Evolutionary conservation across 2,797 vertebrate species (phyloP).

Genomic region (Lepilemur ruficaudatus): DNA sequence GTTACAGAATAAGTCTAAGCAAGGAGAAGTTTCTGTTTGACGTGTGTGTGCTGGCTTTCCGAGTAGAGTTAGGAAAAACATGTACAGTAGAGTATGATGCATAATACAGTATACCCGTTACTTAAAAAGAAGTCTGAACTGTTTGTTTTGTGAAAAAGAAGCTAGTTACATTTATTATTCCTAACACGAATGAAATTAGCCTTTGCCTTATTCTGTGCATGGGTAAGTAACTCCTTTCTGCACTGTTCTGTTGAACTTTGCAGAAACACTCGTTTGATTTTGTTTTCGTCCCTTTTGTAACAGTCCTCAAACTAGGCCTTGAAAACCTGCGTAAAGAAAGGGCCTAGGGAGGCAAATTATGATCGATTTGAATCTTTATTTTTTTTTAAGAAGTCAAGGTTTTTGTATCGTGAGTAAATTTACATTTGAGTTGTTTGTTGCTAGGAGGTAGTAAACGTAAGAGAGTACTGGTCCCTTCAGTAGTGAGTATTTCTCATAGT

Average conservation of each 20-base stretch:
- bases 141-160: constrained; percentile 89
- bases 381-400: constrained; percentile 84
- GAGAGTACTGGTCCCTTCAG: constrained; percentile 77
- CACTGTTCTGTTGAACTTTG: constrained; percentile 86
- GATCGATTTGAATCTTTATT: constrained; percentile 80
- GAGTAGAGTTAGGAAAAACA: constrained; percentile 87
- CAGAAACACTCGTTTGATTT: constrained; percentile 80
- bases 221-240: constrained; percentile 91
- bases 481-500: constrained; percentile 86
- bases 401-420: constrained; percentile 85
- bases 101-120: constrained; percentile 84
- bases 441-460: constrained; percentile 83
- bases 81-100: constrained; percentile 84
- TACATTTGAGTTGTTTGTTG: constrained; percentile 83
- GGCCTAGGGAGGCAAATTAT: constrained; percentile 78
- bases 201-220: constrained; percentile 95
- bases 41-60: constrained; percentile 84
- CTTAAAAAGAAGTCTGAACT: constrained; percentile 85
- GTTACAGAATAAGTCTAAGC: constrained; percentile 76
- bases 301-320: constrained; percentile 80
- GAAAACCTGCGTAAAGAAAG: constrained; percentile 72
- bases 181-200: constrained; percentile 89
- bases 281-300: constrained; percentile 82
- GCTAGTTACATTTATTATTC: constrained; percentile 86
- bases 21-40: constrained; percentile 82